Base-by-base conservation (phyloP, 2,888 invertebrate species). In the Synergus gifuensis region DNA sequence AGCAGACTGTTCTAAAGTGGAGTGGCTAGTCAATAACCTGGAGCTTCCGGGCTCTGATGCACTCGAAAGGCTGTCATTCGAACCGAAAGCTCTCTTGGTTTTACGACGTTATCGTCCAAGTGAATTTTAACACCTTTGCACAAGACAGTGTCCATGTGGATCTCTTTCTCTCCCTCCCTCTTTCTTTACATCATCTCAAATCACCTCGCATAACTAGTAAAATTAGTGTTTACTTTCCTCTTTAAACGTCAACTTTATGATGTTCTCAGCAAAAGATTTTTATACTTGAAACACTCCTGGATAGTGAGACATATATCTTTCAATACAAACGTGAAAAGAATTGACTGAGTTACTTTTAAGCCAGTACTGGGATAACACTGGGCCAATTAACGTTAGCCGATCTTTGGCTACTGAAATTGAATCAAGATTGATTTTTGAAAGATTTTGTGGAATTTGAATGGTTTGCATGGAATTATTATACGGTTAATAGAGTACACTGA, bases 21-120 rank as follows among this genome's bases (percentile, higher is more conserved):
- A 91, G 90, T 90, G 90, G 88, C 89, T 89, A 91, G 90, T 91
- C 91, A 91, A 91, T 91, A 90, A 90, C 89, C 87, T 85, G 84
- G 88, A 90, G 89, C 87, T 89, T 88, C 86, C 90, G 89, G 87
- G 86, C 87, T 85, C 83, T 88, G 88, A 86, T 89, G 89, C 87
- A 87, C 90, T 89, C 87, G 87, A 89, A 88, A 86, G 88, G 86
- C 89, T 91, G 91, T 91, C 91, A 91, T 90, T 91, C 88, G 88
- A 88, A 87, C 87, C 87, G 85, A 89, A 90, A 89, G 90, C 89
- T 87, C 89, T 87, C 81, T 85, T 85, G 86, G 87, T 86, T 89
- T 88, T 89, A 88, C 89, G 89, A 90, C 87, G 88, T 89, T 90
- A 88, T 89, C 88, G 87, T 85, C 87, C 85, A 85, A 85, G 87